Evolutionary conservation across 2,888 invertebrate species (phyloP).

Genomic region (Diaprepes abbreviatus): DNA sequence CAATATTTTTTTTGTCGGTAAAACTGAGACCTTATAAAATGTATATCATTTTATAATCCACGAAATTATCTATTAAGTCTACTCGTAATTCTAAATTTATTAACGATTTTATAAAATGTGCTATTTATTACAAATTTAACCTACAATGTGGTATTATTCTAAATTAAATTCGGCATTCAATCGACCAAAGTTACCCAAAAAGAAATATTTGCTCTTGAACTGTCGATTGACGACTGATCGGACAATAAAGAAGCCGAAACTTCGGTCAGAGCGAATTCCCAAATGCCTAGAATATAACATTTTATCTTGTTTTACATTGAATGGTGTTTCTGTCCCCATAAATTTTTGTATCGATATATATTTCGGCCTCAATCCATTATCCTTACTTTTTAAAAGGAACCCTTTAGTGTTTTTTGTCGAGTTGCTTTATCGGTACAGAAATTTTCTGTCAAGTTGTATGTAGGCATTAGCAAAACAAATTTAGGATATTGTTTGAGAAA

Average conservation of each 20-base stretch:
- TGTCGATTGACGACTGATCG: constrained; percentile 33
- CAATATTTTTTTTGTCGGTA: background rate
- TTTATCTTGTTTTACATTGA: constrained; percentile 66
- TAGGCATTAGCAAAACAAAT: constrained; percentile 38
- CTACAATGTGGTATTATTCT: too few relatives aligned
- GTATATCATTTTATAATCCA: too few relatives aligned
- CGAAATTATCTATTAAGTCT: too few relatives aligned
- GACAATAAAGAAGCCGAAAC: constrained; percentile 48
- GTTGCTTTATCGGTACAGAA: constrained; percentile 32
- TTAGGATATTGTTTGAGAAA: background rate
- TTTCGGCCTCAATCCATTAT: constrained; percentile 48
- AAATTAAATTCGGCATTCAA: background rate
- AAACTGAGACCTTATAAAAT: too few relatives aligned
- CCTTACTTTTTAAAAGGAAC: constrained; percentile 26
- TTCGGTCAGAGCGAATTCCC: constrained; percentile 47
- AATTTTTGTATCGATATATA: constrained; percentile 57
- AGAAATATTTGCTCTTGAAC: constrained; percentile 30
- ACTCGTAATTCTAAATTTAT: too few relatives aligned
- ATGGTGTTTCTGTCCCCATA: constrained; percentile 61
- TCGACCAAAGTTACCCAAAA: constrained; percentile 19
- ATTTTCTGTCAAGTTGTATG: constrained; percentile 37
- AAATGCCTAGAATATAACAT: constrained; percentile 60
- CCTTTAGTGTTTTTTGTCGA: constrained; percentile 27
- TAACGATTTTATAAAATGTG: too few relatives aligned
- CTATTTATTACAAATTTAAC: too few relatives aligned